Conservation (phyloP, 2,797 vertebrate genomes). For the Clarias platycephalus region DNA sequence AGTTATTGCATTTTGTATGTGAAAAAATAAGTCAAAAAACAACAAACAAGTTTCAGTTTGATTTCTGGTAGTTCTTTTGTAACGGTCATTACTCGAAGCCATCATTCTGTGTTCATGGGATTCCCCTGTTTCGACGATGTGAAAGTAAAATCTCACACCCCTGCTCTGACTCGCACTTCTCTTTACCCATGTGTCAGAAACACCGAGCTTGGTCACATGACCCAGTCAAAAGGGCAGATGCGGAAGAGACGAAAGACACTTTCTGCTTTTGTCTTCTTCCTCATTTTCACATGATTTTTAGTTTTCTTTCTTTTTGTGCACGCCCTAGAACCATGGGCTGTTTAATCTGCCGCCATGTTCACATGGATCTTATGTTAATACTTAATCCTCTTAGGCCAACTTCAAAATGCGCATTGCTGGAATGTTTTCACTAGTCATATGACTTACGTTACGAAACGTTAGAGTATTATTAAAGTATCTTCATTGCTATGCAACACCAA, state of each 20-base stretch:
- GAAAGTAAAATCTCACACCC: slow-evolving; percentile 1
- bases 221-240: slow-evolving; percentile 4
- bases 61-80: not conserved
- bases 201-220: slow-evolving; percentile 51
- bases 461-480: not conserved
- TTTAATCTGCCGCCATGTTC: not conserved
- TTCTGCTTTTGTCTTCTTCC: not conserved
- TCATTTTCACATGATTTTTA: not conserved
- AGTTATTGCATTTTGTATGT: not conserved
- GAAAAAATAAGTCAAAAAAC: not conserved
- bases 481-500: not conserved
- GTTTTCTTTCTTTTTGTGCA: not conserved
- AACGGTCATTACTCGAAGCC: too few relatives aligned
- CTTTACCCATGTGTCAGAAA: slow-evolving; percentile 30
- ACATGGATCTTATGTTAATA: not conserved
- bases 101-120: not conserved
- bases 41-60: not conserved
- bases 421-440: slow-evolving; percentile 23
- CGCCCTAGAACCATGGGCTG: not conserved
- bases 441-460: not conserved
- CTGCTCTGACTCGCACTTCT: not conserved
- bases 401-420: not conserved
- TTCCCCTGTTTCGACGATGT: not conserved
- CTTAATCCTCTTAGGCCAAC: not conserved
- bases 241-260: slow-evolving; percentile 4